Conservation (phyloP, 2,888 invertebrate species). For the Meliscaeva auricollis region DNA sequence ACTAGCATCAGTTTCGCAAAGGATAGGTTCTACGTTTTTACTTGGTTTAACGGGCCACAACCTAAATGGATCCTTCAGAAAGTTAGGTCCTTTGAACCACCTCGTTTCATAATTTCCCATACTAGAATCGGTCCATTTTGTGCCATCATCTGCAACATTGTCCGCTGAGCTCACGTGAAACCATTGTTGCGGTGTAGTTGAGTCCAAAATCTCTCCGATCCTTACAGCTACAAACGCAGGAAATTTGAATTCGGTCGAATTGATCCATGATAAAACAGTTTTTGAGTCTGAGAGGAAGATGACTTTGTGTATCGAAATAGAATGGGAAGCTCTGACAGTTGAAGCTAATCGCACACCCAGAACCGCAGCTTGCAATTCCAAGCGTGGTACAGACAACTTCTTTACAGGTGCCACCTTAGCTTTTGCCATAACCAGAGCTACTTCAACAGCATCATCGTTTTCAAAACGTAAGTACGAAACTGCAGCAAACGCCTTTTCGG, state of each 20-base stretch:
- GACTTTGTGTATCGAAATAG: background rate
- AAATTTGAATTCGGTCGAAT: background rate
- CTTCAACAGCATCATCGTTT: background rate
- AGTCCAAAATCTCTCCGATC: background rate
- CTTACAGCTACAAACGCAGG: background rate
- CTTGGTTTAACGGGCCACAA: too few species aligned
- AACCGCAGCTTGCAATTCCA: conserved; percentile 20
- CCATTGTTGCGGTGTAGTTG: background rate
- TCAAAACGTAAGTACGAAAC: conserved; percentile 9
- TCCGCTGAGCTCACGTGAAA: background rate
- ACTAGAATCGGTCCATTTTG: background rate
- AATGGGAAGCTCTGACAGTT: background rate
- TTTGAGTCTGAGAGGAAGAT: background rate
- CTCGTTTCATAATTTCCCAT: background rate
- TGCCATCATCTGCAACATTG: background rate
- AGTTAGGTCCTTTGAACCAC: background rate
- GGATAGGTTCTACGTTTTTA: too few species aligned
- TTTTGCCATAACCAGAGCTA: conserved; percentile 28
- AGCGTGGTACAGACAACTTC: conserved; percentile 13
- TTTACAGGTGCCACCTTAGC: conserved; percentile 28
- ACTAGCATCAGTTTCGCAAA: background rate
- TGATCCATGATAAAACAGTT: background rate
- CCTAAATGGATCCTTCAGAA: background rate
- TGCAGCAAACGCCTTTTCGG: conserved; percentile 18
- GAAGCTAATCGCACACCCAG: background rate